Evolutionary conservation across 2,888 invertebrate genomes (phyloP).

Genomic region (Drosophila differens): DNA sequence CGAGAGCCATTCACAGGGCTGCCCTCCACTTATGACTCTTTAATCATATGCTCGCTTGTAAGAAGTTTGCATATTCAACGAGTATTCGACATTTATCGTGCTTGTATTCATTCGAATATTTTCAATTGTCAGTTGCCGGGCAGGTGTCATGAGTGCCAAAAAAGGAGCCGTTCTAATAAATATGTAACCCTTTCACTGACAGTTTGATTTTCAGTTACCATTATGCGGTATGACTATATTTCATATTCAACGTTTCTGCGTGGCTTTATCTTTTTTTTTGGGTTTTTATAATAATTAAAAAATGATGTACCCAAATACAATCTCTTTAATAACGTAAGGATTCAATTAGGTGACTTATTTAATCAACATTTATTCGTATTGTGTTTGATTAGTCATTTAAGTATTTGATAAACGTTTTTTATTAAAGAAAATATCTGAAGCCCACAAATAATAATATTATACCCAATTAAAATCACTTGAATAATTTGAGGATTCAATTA

Average conservation of each 20-base stretch:
- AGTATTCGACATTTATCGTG: slow-evolving; percentile 21
- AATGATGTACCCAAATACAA: background rate
- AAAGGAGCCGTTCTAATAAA: slow-evolving; percentile 6
- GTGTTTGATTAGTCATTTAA: background rate
- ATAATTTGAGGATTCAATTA: background rate
- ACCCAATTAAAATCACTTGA: background rate
- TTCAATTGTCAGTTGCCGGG: slow-evolving; percentile 15
- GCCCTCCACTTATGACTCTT: slow-evolving; percentile 46
- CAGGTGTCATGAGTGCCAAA: slow-evolving; percentile 36
- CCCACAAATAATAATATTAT: background rate
- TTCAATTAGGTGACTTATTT: background rate
- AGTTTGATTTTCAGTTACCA: slow-evolving; percentile 12
- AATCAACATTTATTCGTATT: background rate
- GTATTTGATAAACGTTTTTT: background rate
- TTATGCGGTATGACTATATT: background rate
- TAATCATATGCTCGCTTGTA: slow-evolving; percentile 52
- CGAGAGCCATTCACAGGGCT: slow-evolving; percentile 10
- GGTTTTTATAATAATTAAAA: background rate
- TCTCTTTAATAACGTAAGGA: background rate
- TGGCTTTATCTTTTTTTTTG: background rate
- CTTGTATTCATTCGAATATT: slow-evolving; percentile 34
- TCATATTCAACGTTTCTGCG: background rate
- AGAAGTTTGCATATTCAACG: slow-evolving; percentile 56
- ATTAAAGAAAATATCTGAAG: background rate
- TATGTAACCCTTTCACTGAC: slow-evolving; percentile 31